Conservation (phyloP, 1,140 invertebrate species). For the Propsilocerus akamusi region DNA sequence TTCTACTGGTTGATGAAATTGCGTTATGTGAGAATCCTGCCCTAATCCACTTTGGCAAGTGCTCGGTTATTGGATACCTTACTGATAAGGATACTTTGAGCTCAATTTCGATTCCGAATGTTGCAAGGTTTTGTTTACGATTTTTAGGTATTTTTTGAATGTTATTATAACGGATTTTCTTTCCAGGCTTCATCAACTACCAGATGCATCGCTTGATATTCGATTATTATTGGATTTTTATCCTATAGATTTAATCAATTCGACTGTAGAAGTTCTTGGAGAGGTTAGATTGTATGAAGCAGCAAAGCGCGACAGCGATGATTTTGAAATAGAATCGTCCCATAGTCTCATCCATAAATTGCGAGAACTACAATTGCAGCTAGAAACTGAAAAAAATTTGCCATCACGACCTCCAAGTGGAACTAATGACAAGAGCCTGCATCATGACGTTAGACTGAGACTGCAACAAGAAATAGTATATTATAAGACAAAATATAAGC, state of each 20-base stretch:
- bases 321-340: background rate
- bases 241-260: background rate
- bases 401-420: background rate
- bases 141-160: background rate
- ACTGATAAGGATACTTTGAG: background rate
- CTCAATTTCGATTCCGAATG: background rate
- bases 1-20: background rate
- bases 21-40: background rate
- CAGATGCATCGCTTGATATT: background rate
- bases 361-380: background rate
- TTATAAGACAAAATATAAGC: background rate
- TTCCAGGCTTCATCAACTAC: background rate
- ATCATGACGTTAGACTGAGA: background rate
- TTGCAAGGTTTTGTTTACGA: background rate
- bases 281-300: background rate
- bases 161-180: background rate
- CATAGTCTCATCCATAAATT: background rate
- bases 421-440: background rate
- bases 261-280: background rate
- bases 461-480: background rate
- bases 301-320: background rate
- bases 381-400: background rate
- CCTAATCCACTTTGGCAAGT: background rate
- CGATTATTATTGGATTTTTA: background rate
- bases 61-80: background rate